Base-by-base conservation (phyloP, 64 coral and sea anemone genomes). In the Pachyseris speciosa region DNA sequence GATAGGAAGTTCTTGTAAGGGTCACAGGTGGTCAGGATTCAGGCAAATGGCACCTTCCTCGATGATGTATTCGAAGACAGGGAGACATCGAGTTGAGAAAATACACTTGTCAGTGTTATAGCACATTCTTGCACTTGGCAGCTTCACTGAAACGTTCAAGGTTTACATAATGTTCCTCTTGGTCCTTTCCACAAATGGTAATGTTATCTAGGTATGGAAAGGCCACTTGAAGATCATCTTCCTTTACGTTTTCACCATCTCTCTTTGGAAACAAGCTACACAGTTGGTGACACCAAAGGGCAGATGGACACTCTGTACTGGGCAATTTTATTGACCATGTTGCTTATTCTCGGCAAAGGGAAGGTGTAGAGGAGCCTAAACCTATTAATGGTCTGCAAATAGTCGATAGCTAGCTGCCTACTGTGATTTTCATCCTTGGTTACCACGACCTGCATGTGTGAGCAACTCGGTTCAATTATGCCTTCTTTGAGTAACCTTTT, bases 251-350 rank as follows among this genome's bases (percentile, higher is more conserved):
- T 87, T 95, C 44, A 86, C 57, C 80, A 95, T 86, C 67, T 91
- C 88, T 16, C 94, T n/a, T n/a, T n/a, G 71, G 26, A 95, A 91
- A 79, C 93, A 94, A 57, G 87, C 86, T 6, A 90, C 80, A 12
- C 86, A 51, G 30, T 94, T 90, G n/a, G 93, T 94, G 59, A 90
- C 79, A 17, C 93, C 86, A 60, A 85, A 85, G 9, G 86, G 87
- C 43, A 94, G 24, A 2, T 55, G 53, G n/a, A 89, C 12, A 94
- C 59, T 45, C 47, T 64, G 60, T 90, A 90, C 55, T 94, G 59
- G 45, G 92, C 92, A 8, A 83, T 87, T 37, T 73, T 27, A 39
- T 86, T 92, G 33, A 88, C 52, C 30, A 88, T 20, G 24, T 88
- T 70, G 20, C 20, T 84, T 25, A 94, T 89, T 27, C 63, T n/a